Percentiles rank a stretch among this genome's conserved stretches.
Conservation (phyloP, 1,140 invertebrate genomes). For the Scaptodrosophila lebanonensis region DNA sequence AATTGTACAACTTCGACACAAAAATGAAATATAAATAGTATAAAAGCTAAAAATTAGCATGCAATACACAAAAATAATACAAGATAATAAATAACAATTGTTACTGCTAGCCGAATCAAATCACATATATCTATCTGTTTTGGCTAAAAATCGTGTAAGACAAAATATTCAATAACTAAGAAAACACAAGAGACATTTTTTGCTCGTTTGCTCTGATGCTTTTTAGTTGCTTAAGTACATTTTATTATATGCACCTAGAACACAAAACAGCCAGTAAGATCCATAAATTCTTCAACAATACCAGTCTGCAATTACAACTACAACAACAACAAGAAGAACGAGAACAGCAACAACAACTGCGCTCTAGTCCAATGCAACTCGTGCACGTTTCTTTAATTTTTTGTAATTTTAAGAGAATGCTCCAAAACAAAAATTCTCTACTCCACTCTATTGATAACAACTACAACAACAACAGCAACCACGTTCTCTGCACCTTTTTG, state of each 20-base stretch:
- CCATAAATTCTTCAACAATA: background rate
- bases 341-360: constrained; percentile 21
- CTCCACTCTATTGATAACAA: constrained; percentile 17
- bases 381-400: constrained; percentile 21
- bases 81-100: constrained; percentile 15
- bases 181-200: constrained; percentile 17
- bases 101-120: too few relatives aligned
- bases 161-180: constrained; percentile 5
- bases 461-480: constrained; percentile 21
- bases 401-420: constrained; percentile 4
- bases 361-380: constrained; percentile 7
- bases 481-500: constrained; percentile 7
- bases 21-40: constrained; percentile 30
- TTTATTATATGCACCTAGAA: constrained; percentile 30
- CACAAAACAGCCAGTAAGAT: background rate
- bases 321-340: constrained; percentile 2
- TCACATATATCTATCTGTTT: too few relatives aligned
- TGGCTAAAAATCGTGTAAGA: background rate
- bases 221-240: constrained; percentile 45
- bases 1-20: too few relatives aligned
- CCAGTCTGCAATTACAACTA: constrained; percentile 8
- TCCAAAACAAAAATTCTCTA: constrained; percentile 15
- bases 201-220: constrained; percentile 23
- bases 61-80: constrained; percentile 21
- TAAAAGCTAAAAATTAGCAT: constrained; percentile 63